Conservation (phyloP, 1,140 invertebrate genomes). For the Papilio helenus region DNA sequence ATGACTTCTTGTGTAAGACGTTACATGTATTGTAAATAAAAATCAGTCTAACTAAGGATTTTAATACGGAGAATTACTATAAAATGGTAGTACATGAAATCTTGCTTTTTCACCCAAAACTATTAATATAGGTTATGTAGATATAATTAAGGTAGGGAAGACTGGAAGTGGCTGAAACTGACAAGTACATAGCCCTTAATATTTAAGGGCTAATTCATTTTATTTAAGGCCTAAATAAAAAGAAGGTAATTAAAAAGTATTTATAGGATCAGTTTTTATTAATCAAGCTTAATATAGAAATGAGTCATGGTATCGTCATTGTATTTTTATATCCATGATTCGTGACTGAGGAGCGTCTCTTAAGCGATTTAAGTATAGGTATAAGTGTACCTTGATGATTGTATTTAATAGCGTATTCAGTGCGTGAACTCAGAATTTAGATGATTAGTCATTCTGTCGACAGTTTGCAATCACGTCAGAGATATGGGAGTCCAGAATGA, state of each 20-base stretch:
- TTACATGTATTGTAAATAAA: neutral
- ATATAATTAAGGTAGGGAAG: no score
- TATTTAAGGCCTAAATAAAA: no score
- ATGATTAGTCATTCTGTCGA: slow-evolving; percentile 23
- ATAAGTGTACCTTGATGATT: slow-evolving; percentile 22
- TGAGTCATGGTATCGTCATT: slow-evolving; percentile 20
- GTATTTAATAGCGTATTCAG: slow-evolving; percentile 15
- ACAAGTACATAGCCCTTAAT: no score
- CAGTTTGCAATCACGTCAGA: neutral
- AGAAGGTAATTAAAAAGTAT: neutral
- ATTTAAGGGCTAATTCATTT: no score
- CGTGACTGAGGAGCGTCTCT: slow-evolving; percentile 28
- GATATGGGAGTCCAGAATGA: neutral
- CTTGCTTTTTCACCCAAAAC: neutral
- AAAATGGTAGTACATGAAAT: neutral
- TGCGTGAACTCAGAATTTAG: slow-evolving; percentile 9
- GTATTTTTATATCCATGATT: neutral
- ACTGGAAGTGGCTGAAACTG: no score
- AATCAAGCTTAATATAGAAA: neutral
- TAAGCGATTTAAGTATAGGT: slow-evolving; percentile 21
- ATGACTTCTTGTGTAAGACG: slow-evolving; percentile 24
- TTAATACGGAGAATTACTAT: neutral
- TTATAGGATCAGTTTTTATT: neutral
- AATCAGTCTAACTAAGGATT: neutral
- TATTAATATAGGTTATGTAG: neutral